A percentile compares a stretch with the other conserved stretches of the same genome.
phyloP scores from a whole-genome alignment of 2,888 invertebrate species.

The Caenorhabditis wallacei region DNA sequence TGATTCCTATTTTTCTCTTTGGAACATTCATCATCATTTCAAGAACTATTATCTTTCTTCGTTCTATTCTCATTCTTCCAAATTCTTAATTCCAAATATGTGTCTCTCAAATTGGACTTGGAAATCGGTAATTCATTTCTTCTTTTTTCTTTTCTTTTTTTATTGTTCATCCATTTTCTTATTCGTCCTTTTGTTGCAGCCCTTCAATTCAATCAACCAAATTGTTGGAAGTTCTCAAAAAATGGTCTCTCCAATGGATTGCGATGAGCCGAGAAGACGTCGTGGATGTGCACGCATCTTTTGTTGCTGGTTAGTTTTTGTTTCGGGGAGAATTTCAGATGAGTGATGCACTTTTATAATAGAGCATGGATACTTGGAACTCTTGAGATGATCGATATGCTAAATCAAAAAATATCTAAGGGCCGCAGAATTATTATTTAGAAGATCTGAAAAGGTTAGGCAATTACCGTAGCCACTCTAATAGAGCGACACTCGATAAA shows the following conservation, averaged over 20 bases:
- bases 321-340: neutral
- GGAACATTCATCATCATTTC: neutral
- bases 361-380: too few relatives aligned
- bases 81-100: neutral
- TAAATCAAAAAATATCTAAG: too few relatives aligned
- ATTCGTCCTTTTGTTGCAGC: constrained; percentile 10
- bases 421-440: too few relatives aligned
- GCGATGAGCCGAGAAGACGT: constrained; percentile 25
- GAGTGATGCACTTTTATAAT: too few relatives aligned
- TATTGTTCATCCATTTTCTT: neutral
- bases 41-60: neutral
- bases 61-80: neutral
- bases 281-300: constrained; percentile 43
- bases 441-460: too few relatives aligned
- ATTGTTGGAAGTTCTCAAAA: constrained; percentile 36
- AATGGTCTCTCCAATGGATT: constrained; percentile 33
- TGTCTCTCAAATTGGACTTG: neutral
- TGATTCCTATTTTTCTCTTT: neutral
- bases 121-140: neutral
- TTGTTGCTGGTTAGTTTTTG: constrained; percentile 48
- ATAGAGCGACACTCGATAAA: too few relatives aligned
- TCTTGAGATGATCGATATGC: too few relatives aligned
- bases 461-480: too few relatives aligned
- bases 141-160: neutral
- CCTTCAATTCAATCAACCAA: constrained; percentile 45